A percentile compares a stretch with the other conserved stretches of the same genome.
These are phyloP conservation scores for Paraplagusia blochii DNA, from an alignment of 2,113 vertebrate genomes.

Conservation along the genomic window DNA sequence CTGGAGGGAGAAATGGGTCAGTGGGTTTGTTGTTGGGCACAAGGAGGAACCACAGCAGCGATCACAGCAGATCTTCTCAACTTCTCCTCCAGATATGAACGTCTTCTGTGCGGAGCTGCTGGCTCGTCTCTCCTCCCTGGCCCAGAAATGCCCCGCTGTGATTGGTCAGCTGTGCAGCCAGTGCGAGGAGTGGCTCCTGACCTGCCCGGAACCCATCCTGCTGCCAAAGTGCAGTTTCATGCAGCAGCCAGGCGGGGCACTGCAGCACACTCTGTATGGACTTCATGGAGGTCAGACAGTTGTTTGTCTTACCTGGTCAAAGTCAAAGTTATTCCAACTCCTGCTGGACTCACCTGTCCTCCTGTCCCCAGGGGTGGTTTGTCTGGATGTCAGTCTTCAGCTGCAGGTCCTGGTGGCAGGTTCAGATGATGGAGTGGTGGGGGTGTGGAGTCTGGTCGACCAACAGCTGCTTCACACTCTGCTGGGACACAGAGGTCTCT, in stretches of 20 bases:
- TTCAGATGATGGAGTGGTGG: conserved; percentile 69
- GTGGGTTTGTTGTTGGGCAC: not conserved
- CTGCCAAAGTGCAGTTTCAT: conserved; percentile 78
- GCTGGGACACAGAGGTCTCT: conserved; percentile 77
- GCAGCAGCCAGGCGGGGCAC: conserved; percentile 73
- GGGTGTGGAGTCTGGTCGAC: conserved; percentile 72
- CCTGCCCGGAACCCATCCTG: conserved; percentile 70
- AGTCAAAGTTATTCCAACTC: no score
- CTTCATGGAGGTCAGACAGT: conserved; percentile 71
- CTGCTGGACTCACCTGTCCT: not conserved
- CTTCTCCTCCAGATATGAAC: conserved; percentile 61
- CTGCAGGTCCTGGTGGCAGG: conserved; percentile 72
- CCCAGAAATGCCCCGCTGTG: conserved; percentile 58
- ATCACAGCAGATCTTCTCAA: not conserved
- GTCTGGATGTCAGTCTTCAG: conserved; percentile 66
- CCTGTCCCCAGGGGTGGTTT: conserved; percentile 65
- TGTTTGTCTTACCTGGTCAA: no score
- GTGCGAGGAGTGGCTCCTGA: conserved; percentile 70
- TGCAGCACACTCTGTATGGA: conserved; percentile 59
- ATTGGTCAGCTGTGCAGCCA: conserved; percentile 77
- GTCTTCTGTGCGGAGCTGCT: conserved; percentile 74
- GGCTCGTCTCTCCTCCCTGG: conserved; percentile 70
- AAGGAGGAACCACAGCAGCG: no score
- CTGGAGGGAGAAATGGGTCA: conserved; percentile 69
- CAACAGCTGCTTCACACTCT: conserved; percentile 69